Percentiles rank a stretch among this genome's conserved stretches.
Evolutionary conservation across 2,113 vertebrate genomes (phyloP).

Genomic region (Felis chaus): DNA sequence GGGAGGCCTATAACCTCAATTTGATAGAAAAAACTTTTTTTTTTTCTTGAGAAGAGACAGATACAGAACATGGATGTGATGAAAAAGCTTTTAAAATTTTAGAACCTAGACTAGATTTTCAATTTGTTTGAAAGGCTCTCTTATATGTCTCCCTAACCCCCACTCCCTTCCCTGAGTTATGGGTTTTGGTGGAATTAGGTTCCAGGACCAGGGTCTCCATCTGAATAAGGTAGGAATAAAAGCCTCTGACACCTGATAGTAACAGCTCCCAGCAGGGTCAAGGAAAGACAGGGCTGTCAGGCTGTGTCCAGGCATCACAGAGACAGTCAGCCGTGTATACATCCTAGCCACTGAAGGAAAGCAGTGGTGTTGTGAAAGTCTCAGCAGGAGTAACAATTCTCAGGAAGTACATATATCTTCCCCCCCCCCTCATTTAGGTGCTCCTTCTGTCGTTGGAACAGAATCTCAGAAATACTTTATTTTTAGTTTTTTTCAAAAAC

Average conservation of each 20-base stretch:
- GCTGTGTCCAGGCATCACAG: background rate
- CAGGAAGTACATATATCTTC: background rate
- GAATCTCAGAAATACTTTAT: background rate
- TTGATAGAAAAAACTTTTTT: background rate
- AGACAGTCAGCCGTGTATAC: accelerated
- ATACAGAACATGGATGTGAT: background rate
- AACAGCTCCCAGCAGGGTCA: background rate
- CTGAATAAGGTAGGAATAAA: slow-evolving; percentile 34
- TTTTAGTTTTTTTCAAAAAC: background rate
- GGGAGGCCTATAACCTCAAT: background rate
- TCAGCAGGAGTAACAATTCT: background rate
- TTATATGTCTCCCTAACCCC: background rate
- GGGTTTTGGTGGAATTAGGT: background rate
- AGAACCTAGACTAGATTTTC: background rate
- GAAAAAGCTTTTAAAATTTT: slow-evolving; percentile 5
- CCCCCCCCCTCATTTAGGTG: background rate
- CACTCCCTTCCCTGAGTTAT: background rate
- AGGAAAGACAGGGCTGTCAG: background rate
- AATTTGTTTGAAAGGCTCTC: background rate
- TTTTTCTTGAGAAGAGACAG: background rate
- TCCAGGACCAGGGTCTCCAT: background rate
- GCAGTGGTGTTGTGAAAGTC: background rate
- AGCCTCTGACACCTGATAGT: background rate
- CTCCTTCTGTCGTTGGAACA: background rate
- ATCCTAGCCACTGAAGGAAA: background rate